Evolutionary conservation across 2,888 invertebrate genomes (phyloP).

Genomic region (Leptinotarsa haldemani): DNA sequence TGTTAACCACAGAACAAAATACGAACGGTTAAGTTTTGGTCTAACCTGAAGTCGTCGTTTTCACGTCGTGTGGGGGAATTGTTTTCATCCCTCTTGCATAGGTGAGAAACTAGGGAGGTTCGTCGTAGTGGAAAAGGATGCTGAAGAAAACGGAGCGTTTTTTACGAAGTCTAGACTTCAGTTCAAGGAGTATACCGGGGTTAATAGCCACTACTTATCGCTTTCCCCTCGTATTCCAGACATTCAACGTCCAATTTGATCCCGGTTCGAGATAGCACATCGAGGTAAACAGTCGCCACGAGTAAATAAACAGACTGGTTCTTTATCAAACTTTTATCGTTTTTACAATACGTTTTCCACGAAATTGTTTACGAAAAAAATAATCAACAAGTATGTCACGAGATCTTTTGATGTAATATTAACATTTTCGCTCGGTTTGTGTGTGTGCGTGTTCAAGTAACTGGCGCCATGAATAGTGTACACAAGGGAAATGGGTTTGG

Average conservation of each 20-base stretch:
- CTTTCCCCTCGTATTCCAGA: neutral
- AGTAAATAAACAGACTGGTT: constrained; percentile 24
- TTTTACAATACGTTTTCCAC: constrained; percentile 13
- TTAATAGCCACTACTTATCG: neutral
- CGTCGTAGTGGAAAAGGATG: too few relatives aligned
- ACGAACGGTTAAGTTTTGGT: too few relatives aligned
- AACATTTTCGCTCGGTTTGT: neutral
- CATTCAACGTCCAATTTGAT: constrained; percentile 5
- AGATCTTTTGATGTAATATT: constrained; percentile 9
- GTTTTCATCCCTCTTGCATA: too few relatives aligned
- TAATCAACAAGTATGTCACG: constrained; percentile 21
- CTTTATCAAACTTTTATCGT: constrained; percentile 7
- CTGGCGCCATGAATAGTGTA: neutral
- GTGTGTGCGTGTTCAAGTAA: neutral
- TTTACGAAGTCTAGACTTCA: too few relatives aligned
- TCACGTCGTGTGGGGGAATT: too few relatives aligned
- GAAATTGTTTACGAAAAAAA: constrained; percentile 25
- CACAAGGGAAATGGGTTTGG: constrained; percentile 11
- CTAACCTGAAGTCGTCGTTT: too few relatives aligned
- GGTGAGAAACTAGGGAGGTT: too few relatives aligned
- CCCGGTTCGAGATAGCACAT: constrained; percentile 3
- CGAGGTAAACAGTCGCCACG: constrained; percentile 22
- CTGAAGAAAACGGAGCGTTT: too few relatives aligned
- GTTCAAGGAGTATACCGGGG: too few relatives aligned
- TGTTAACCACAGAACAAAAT: too few relatives aligned